Conservation (phyloP, 2,797 vertebrate species). For the Sebastes steindachneri region DNA sequence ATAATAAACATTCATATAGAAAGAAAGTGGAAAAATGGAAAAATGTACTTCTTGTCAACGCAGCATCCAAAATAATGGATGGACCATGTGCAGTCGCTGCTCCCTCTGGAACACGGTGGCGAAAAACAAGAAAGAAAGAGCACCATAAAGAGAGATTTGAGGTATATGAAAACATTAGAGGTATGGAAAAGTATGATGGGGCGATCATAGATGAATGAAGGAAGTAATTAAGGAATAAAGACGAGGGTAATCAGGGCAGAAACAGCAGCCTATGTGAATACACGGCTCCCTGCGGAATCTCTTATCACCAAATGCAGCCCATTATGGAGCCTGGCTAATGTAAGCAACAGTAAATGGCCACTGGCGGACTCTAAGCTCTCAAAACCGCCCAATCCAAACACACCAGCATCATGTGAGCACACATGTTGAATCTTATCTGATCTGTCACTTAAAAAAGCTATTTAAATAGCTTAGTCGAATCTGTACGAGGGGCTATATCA, state of each 20-base stretch:
- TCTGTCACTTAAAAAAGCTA: neutral
- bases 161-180: neutral
- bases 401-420: conserved; percentile 5
- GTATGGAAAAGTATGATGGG: neutral
- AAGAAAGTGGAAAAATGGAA: conserved; percentile 37
- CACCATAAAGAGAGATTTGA: neutral
- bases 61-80: conserved; percentile 53
- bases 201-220: neutral
- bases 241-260: neutral
- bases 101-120: neutral
- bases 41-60: conserved; percentile 27
- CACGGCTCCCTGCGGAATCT: neutral
- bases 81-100: conserved; percentile 47
- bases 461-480: neutral
- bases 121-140: neutral
- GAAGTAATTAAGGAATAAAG: conserved; percentile 23
- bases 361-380: neutral
- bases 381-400: neutral
- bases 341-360: conserved; percentile 32
- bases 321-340: conserved; percentile 13
- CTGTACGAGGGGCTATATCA: neutral
- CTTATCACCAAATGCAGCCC: conserved; percentile 27
- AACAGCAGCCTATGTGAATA: neutral
- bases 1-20: conserved; percentile 25
- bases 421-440: conserved; percentile 21